phyloP scores from a whole-genome alignment of 2,888 invertebrate genomes.

The Omphaloscelis lunosa region DNA sequence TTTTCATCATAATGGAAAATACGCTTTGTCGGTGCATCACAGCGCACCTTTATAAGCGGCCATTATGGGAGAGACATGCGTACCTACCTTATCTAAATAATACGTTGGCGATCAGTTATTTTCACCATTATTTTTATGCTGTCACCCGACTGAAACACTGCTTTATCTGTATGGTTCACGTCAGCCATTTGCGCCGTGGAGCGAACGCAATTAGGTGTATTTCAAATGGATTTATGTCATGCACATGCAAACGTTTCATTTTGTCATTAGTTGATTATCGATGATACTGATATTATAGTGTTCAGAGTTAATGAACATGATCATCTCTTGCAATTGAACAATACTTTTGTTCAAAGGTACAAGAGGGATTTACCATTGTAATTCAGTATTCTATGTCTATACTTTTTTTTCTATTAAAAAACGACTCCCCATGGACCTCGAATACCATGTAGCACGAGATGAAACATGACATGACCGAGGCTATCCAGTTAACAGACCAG shows the following conservation, averaged over 20 bases:
- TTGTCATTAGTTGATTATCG: conserved; percentile 38
- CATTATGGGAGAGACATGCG: conserved; percentile 77
- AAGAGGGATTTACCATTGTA: conserved; percentile 17
- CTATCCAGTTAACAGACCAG: conserved; percentile 72
- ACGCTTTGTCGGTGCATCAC: conserved; percentile 69
- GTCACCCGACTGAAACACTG: conserved; percentile 72
- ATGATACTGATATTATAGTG: conserved; percentile 23
- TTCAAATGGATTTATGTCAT: conserved; percentile 61
- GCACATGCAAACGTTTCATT: conserved; percentile 54
- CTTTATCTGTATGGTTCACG: conserved; percentile 72
- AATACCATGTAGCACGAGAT: conserved; percentile 65
- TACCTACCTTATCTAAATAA: conserved; percentile 81
- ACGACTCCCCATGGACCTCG: conserved; percentile 45
- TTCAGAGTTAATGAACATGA: conserved; percentile 8
- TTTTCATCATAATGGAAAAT: conserved; percentile 66
- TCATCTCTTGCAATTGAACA: not conserved
- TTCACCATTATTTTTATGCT: conserved; percentile 78
- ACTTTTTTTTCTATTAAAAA: conserved; percentile 43
- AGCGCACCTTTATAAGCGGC: conserved; percentile 71
- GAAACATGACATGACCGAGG: conserved; percentile 67
- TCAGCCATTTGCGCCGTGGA: conserved; percentile 57
- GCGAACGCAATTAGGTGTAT: conserved; percentile 55
- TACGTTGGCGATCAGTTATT: conserved; percentile 76
- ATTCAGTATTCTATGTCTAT: conserved; percentile 24
- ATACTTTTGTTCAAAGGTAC: conserved; percentile 11